These are phyloP conservation scores for Willisornis vidua DNA, from an alignment of 2,113 vertebrate genomes.

Conservation along the genomic window DNA sequence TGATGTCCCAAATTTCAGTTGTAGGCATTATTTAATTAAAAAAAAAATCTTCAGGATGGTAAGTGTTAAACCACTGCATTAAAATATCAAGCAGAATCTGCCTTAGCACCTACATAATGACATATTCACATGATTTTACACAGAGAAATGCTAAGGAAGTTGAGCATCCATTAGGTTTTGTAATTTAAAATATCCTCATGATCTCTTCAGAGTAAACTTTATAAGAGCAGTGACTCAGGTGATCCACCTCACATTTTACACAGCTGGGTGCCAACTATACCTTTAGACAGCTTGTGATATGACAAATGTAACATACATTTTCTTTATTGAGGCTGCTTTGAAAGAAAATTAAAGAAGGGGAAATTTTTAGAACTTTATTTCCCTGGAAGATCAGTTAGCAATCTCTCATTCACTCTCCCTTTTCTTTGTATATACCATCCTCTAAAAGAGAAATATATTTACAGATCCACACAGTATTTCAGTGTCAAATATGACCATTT, in stretches of 20 bases:
- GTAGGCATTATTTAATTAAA: neutral
- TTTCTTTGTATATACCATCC: neutral
- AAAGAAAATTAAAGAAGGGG: neutral
- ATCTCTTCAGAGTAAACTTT: neutral
- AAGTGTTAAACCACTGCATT: neutral
- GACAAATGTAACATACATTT: neutral
- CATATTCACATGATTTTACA: neutral
- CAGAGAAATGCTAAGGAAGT: neutral
- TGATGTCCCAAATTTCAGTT: neutral
- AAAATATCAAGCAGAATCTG: neutral
- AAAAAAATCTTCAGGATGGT: neutral
- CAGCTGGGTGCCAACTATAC: neutral
- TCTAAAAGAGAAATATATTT: neutral
- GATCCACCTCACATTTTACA: neutral
- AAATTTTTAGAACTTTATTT: constrained; percentile 12
- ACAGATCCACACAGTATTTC: neutral
- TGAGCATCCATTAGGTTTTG: neutral
- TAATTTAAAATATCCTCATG: neutral
- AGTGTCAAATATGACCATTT: neutral
- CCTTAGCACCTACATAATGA: neutral
- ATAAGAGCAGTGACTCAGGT: neutral
- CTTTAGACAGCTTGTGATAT: neutral
- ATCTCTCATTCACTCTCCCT: neutral
- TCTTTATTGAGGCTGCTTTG: neutral
- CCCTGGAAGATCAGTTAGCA: neutral